Evolutionary conservation across 2,797 vertebrate genomes (phyloP).

Genomic region (Acanthiza pusilla): DNA sequence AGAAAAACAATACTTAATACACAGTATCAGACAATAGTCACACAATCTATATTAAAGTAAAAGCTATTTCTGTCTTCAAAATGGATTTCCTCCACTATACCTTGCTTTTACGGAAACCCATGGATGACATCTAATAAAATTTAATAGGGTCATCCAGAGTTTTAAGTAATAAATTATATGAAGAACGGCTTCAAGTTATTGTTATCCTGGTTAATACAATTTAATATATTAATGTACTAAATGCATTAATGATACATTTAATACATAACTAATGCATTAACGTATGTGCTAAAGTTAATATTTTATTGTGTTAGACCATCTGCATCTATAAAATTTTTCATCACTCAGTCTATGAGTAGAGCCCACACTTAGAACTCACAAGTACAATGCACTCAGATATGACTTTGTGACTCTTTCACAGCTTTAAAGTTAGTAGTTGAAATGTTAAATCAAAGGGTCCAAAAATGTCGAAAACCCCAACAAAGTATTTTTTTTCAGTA

Average conservation of each 20-base stretch:
- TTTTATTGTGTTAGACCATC: neutral
- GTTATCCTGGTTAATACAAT: neutral
- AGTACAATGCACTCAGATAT: neutral
- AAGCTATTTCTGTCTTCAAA: neutral
- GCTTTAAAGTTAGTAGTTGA: neutral
- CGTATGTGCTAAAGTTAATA: neutral
- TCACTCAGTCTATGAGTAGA: neutral
- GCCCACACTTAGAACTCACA: neutral
- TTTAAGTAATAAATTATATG: neutral
- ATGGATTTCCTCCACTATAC: neutral
- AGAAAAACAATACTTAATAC: neutral
- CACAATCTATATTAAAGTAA: neutral
- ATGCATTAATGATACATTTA: neutral
- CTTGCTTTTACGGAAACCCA: neutral
- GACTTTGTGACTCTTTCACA: neutral
- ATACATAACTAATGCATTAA: neutral
- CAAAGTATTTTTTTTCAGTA: neutral
- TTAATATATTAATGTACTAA: neutral
- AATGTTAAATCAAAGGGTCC: neutral
- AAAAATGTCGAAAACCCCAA: neutral
- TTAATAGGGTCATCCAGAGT: neutral
- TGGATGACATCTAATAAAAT: neutral
- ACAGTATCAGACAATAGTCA: neutral
- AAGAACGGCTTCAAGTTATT: neutral
- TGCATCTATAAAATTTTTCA: neutral